phyloP scores from a whole-genome alignment of 53 echinoderm and acorn worm species.

The Patiria pectinifera region DNA sequence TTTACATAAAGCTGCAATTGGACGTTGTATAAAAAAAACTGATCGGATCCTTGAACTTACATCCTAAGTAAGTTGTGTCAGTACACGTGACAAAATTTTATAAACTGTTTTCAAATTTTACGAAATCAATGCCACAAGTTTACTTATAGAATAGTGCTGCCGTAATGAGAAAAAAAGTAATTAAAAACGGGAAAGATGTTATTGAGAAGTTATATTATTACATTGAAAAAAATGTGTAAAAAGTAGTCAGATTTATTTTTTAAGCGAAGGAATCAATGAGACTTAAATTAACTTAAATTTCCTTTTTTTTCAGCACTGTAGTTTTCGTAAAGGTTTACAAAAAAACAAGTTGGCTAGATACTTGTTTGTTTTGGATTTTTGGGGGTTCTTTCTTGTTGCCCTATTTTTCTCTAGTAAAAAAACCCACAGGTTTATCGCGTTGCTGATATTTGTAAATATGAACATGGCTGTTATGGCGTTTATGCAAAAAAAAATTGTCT shows the following conservation, averaged over 20 bases:
- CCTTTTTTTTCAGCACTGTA: constrained; percentile 2
- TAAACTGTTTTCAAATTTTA: neutral
- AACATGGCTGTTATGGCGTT: constrained; percentile 4
- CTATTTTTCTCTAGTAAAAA: neutral
- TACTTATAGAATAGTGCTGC: constrained; percentile 12
- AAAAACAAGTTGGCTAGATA: neutral
- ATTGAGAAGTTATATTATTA: neutral
- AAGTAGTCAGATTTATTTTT: constrained; percentile 31
- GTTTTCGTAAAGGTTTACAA: constrained; percentile 12
- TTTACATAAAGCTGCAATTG: constrained; percentile 1
- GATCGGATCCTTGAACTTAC: neutral
- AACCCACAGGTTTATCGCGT: no score
- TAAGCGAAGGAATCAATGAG: neutral
- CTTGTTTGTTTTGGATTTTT: neutral
- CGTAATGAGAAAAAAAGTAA: neutral
- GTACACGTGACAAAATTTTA: neutral
- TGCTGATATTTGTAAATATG: constrained; percentile 49
- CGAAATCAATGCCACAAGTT: neutral
- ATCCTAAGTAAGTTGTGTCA: neutral
- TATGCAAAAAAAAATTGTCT: neutral
- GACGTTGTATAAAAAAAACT: neutral
- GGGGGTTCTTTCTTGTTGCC: neutral
- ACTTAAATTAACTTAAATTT: neutral
- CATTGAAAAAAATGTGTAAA: constrained; percentile 19
- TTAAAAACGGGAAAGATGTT: neutral